These are phyloP conservation scores for Penaeus indicus DNA, from an alignment of 1,140 invertebrate species.

Conservation along the genomic window DNA sequence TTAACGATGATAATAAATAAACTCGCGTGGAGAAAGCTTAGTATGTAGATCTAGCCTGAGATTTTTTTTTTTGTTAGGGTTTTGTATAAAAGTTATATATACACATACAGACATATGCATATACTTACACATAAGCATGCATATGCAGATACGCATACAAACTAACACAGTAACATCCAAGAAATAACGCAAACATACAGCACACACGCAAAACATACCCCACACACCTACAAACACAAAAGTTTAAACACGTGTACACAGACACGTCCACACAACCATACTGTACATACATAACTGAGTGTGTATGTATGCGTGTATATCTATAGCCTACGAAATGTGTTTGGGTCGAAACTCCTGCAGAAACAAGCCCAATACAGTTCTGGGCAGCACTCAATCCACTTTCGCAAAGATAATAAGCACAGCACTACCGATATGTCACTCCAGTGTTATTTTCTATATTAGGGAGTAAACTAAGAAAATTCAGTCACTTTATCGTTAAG, in stretches of 20 bases:
- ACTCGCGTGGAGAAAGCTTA: not conserved
- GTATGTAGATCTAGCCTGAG: not conserved
- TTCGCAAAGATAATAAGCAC: too few species aligned
- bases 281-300: not conserved
- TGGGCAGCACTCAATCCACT: too few species aligned
- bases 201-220: not conserved
- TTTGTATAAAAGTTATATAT: not conserved
- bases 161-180: not conserved
- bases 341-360: too few species aligned
- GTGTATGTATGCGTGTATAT: conserved; percentile 7
- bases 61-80: not conserved
- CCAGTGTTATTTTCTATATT: too few species aligned
- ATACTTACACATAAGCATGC: not conserved
- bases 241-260: not conserved
- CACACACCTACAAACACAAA: not conserved
- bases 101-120: not conserved
- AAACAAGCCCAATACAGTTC: too few species aligned
- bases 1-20: conserved; percentile 1
- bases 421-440: too few species aligned
- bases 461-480: too few species aligned
- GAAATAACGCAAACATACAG: not conserved
- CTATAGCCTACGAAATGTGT: not conserved
- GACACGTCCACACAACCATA: not conserved
- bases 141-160: not conserved
- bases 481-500: too few species aligned